Evolutionary conservation across 2,113 vertebrate species (phyloP).

Genomic region (Motacilla alba): DNA sequence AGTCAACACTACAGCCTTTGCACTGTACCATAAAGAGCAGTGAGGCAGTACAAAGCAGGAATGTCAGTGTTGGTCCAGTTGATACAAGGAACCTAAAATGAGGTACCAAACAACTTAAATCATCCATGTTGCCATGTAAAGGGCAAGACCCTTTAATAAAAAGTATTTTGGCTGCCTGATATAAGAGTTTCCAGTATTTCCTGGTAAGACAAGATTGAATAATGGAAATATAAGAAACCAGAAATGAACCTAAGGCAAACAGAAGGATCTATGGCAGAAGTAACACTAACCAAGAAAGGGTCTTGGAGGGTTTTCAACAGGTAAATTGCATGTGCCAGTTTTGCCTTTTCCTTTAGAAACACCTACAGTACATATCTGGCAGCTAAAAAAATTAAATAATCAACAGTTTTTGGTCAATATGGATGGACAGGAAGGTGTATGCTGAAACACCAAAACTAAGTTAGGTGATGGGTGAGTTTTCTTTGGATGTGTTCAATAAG

Average conservation of each 20-base stretch:
- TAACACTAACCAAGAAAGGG: neutral
- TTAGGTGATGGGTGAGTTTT: neutral
- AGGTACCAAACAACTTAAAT: neutral
- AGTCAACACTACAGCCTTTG: neutral
- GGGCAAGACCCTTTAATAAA: neutral
- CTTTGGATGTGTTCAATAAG: neutral
- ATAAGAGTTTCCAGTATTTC: neutral
- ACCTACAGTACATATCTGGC: neutral
- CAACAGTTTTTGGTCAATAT: neutral
- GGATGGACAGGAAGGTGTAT: neutral
- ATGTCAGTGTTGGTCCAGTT: neutral
- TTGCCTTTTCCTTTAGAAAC: neutral
- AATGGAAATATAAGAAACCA: neutral
- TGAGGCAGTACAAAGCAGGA: neutral
- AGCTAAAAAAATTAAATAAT: neutral
- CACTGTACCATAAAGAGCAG: neutral
- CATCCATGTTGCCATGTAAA: neutral
- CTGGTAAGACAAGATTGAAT: neutral
- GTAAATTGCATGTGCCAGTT: neutral
- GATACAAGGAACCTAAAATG: neutral
- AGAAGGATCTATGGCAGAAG: neutral
- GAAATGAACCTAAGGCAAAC: slow-evolving; percentile 6
- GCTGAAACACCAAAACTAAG: neutral
- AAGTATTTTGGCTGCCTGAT: neutral
- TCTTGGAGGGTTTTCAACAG: neutral